A percentile compares a stretch with the other conserved stretches of the same genome.
phyloP scores from a whole-genome alignment of 92 coral and sea anemone genomes.

The Porites lobata region DNA sequence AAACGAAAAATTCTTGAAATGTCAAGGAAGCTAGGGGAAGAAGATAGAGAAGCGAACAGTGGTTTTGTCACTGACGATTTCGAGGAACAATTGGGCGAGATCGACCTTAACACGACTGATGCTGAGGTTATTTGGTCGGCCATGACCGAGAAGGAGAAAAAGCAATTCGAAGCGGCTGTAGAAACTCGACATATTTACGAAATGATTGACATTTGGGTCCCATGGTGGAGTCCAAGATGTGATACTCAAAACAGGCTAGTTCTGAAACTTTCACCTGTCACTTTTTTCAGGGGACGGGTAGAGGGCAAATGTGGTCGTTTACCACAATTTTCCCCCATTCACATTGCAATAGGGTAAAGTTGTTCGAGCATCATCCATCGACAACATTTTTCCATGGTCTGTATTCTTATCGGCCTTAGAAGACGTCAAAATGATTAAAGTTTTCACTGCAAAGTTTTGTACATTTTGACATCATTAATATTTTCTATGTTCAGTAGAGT shows the following conservation, averaged over 20 bases:
- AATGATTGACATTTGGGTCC: slow-evolving; percentile 78
- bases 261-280: too few species aligned
- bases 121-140: slow-evolving; percentile 84
- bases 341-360: too few species aligned
- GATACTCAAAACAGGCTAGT: slow-evolving; percentile 24
- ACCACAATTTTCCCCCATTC: too few species aligned
- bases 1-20: slow-evolving; percentile 79
- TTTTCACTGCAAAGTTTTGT: too few species aligned
- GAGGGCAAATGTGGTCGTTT: too few species aligned
- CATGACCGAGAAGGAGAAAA: slow-evolving; percentile 76
- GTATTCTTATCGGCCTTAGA: too few species aligned
- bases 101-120: slow-evolving; percentile 73
- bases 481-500: too few species aligned
- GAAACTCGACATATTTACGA: slow-evolving; percentile 77
- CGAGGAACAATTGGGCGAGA: slow-evolving; percentile 77
- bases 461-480: too few species aligned
- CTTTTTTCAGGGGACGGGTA: too few species aligned
- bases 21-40: slow-evolving; percentile 76
- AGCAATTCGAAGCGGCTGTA: slow-evolving; percentile 81
- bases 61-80: slow-evolving; percentile 57
- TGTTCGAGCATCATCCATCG: too few species aligned
- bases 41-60: slow-evolving; percentile 44
- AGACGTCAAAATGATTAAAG: too few species aligned
- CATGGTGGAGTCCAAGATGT: slow-evolving; percentile 85
- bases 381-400: too few species aligned